Conservation (phyloP, 1,140 invertebrate species). For the Battus philenor region DNA sequence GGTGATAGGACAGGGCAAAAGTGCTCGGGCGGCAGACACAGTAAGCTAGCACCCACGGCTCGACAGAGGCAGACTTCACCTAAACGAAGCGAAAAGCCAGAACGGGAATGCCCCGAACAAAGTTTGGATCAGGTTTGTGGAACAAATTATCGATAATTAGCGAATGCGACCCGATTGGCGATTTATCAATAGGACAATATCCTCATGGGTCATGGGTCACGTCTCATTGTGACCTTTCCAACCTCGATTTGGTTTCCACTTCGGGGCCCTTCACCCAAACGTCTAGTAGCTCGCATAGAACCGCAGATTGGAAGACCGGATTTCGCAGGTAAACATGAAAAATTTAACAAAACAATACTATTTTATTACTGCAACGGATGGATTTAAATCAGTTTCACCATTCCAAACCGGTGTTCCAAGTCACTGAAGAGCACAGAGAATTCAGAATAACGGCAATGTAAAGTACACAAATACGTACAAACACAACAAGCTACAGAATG, state of each 20-base stretch:
- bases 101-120: constrained; percentile 51
- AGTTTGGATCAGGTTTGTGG: constrained; percentile 39
- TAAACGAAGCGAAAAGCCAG: constrained; percentile 60
- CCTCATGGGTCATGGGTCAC: constrained; percentile 75
- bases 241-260: constrained; percentile 86
- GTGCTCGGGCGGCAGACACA: constrained; percentile 50
- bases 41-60: constrained; percentile 70
- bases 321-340: constrained; percentile 17
- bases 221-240: constrained; percentile 80
- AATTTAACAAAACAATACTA: too few relatives aligned
- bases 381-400: too few relatives aligned
- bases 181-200: constrained; percentile 43
- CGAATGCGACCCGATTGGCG: constrained; percentile 39
- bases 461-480: constrained; percentile 71
- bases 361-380: too few relatives aligned
- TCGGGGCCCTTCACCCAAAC: constrained; percentile 73
- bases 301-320: constrained; percentile 56
- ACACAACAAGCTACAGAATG: constrained; percentile 72
- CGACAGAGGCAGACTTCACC: constrained; percentile 56
- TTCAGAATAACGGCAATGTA: constrained; percentile 57
- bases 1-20: constrained; percentile 42
- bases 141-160: constrained; percentile 45
- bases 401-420: constrained; percentile 53
- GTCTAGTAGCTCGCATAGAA: constrained; percentile 52
- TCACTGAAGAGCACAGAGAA: constrained; percentile 56